These are phyloP conservation scores for Aplodontia rufa DNA, from an alignment of 2,113 vertebrate species.

Conservation along the genomic window DNA sequence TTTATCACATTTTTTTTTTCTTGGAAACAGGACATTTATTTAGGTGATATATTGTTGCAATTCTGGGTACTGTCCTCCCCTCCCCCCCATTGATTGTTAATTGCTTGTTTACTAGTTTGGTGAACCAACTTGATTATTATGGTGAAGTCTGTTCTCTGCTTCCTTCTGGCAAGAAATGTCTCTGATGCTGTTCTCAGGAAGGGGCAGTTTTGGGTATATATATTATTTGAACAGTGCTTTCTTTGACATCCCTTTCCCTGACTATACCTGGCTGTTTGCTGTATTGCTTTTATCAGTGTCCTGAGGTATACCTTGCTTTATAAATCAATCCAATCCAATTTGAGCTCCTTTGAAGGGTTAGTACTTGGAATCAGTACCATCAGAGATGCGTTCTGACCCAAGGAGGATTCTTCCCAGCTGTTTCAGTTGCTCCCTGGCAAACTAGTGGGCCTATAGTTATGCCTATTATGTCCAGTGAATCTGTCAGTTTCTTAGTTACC, in stretches of 20 bases:
- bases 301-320: background rate
- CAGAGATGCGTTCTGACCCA: background rate
- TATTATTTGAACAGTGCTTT: background rate
- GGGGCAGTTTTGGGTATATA: background rate
- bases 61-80: background rate
- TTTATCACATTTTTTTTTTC: background rate
- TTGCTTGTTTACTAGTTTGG: too few species aligned
- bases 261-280: background rate
- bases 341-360: background rate
- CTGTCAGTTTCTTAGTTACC: background rate
- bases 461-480: background rate
- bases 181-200: background rate
- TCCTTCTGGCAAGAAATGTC: background rate
- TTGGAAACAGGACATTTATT: too few species aligned
- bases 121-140: background rate
- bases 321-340: background rate
- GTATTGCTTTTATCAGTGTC: background rate
- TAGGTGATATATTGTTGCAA: background rate
- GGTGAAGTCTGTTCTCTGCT: background rate
- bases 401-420: background rate
- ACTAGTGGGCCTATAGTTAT: background rate
- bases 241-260: background rate
- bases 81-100: background rate
- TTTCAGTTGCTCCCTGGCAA: background rate
- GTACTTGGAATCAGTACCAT: background rate